Evolutionary conservation across 2,888 invertebrate species (phyloP).

Genomic region (Ormyrus pomaceus): DNA sequence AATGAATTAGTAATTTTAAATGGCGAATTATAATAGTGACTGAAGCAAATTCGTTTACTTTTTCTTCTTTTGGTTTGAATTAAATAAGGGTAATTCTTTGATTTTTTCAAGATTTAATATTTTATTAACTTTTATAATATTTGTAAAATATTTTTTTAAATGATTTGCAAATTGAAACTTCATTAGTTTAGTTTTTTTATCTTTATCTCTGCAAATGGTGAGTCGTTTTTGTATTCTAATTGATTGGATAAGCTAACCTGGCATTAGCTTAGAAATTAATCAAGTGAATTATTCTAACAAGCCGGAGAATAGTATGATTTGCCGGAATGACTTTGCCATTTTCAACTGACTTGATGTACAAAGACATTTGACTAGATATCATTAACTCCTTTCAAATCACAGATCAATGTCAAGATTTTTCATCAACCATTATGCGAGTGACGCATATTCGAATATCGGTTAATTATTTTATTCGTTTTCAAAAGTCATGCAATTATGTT

Average conservation of each 20-base stretch:
- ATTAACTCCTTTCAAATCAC: conserved; percentile 45
- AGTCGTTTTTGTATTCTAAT: conserved; percentile 3
- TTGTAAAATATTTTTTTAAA: too few relatives aligned
- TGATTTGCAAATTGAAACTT: too few relatives aligned
- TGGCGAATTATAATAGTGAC: too few relatives aligned
- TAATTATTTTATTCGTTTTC: conserved; percentile 37
- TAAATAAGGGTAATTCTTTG: too few relatives aligned
- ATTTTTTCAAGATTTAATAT: too few relatives aligned
- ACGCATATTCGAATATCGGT: conserved; percentile 29
- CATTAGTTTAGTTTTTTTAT: too few relatives aligned
- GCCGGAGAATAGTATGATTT: conserved; percentile 22
- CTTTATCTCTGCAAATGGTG: neutral
- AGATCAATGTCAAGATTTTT: conserved; percentile 50
- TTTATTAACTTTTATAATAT: too few relatives aligned
- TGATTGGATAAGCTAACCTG: neutral
- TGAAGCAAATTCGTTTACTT: too few relatives aligned
- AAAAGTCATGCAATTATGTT: conserved; percentile 32
- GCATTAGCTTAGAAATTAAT: conserved; percentile 10
- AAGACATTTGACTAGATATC: conserved; percentile 44
- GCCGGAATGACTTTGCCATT: conserved; percentile 43
- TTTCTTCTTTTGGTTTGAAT: too few relatives aligned
- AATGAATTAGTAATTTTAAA: too few relatives aligned
- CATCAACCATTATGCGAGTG: conserved; percentile 38
- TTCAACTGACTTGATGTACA: conserved; percentile 25
- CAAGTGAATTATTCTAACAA: conserved; percentile 17